Evolutionary conservation across 2,113 vertebrate genomes (phyloP).

Genomic region (Neomonachus schauinslandi): DNA sequence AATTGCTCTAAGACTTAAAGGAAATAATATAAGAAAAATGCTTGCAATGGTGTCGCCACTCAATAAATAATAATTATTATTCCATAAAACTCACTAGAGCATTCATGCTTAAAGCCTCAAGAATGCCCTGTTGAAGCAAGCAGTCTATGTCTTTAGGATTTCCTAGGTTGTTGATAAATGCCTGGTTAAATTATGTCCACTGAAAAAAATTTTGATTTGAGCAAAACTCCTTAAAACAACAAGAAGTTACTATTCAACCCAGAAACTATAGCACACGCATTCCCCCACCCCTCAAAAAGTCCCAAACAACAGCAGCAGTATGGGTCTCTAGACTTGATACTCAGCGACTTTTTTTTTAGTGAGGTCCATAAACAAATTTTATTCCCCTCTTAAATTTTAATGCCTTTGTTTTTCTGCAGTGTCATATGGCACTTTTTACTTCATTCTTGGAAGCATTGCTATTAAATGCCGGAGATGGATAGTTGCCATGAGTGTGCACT

Average conservation of each 20-base stretch:
- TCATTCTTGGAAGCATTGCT: constrained; percentile 46
- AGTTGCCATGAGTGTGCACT: not conserved
- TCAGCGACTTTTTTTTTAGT: constrained; percentile 52
- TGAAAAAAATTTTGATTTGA: not conserved
- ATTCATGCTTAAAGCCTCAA: not conserved
- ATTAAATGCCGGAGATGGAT: not conserved
- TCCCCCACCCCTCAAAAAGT: not conserved
- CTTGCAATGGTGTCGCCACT: not conserved
- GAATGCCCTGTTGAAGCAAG: not conserved
- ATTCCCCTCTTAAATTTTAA: constrained; percentile 75
- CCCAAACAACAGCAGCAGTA: not conserved
- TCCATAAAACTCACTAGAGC: not conserved
- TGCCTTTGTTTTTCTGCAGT: constrained; percentile 74
- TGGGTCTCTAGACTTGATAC: not conserved
- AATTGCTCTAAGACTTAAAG: not conserved
- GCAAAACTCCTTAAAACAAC: not conserved
- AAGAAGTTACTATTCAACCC: not conserved
- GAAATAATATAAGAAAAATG: not conserved
- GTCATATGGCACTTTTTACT: constrained; percentile 44
- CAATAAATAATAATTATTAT: not conserved
- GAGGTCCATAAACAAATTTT: constrained; percentile 72
- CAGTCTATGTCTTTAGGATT: not conserved
- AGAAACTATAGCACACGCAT: not conserved
- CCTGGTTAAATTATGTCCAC: not conserved
- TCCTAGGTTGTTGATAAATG: constrained; percentile 15